Conservation (phyloP, 37 sponge, comb jelly and placozoan species). For the Ianthella basta region DNA sequence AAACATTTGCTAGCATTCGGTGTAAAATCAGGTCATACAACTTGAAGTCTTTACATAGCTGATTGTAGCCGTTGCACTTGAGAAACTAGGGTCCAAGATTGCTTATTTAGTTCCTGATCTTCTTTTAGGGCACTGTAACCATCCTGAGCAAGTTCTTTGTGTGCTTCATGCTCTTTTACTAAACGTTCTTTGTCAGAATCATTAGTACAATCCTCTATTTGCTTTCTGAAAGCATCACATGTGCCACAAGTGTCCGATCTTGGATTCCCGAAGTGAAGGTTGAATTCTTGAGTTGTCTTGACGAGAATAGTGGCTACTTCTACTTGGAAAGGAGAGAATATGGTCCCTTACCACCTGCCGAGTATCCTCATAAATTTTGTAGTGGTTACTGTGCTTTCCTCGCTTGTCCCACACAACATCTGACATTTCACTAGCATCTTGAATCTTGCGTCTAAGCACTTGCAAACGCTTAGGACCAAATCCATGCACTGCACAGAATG, state of each 20-base stretch:
- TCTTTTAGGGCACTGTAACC: slow-evolving; percentile 35
- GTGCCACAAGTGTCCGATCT: slow-evolving; percentile 39
- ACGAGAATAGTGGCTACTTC: slow-evolving; percentile 56
- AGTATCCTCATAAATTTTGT: slow-evolving; percentile 24
- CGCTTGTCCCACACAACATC: slow-evolving; percentile 46
- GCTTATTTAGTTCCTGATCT: slow-evolving; percentile 36
- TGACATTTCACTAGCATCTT: not conserved
- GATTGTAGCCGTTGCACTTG: too few species aligned
- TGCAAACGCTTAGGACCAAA: slow-evolving; percentile 54
- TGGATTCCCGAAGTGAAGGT: slow-evolving; percentile 57
- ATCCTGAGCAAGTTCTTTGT: too few species aligned
- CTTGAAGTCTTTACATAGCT: too few species aligned
- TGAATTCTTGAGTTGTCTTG: slow-evolving; percentile 51
- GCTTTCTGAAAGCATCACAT: slow-evolving; percentile 26
- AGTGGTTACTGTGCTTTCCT: not conserved
- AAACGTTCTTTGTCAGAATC: too few species aligned
- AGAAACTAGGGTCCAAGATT: slow-evolving; percentile 57
- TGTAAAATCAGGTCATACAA: too few species aligned
- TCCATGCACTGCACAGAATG: slow-evolving; percentile 51
- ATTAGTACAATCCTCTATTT: slow-evolving; percentile 26
- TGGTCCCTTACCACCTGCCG: slow-evolving; percentile 40
- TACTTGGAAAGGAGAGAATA: slow-evolving; percentile 39
- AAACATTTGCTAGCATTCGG: too few species aligned
- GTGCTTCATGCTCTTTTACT: too few species aligned
- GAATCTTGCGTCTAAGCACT: slow-evolving; percentile 34